phyloP scores from a whole-genome alignment of 2,888 invertebrate genomes.

The Shargacucullia verbasci region DNA sequence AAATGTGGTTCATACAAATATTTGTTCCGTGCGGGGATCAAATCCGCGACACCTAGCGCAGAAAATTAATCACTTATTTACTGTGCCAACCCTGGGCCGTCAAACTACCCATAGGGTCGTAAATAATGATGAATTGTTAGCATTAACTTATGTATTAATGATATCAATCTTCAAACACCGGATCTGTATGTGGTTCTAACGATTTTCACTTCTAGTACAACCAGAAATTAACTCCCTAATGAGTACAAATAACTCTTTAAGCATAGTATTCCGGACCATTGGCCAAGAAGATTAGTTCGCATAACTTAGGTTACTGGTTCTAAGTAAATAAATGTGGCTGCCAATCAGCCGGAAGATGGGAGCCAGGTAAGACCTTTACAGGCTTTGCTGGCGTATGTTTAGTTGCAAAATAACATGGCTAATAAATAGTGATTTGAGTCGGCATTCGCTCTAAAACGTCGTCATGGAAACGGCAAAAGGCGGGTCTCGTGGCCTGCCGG shows the following conservation, averaged over 20 bases:
- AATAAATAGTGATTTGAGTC: slow-evolving; percentile 82
- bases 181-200: no score
- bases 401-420: slow-evolving; percentile 70
- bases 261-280: slow-evolving; percentile 5
- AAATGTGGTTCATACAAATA: no score
- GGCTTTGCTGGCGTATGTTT: slow-evolving; percentile 54
- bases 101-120: no score
- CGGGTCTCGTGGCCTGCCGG: slow-evolving; percentile 68
- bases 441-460: slow-evolving; percentile 70
- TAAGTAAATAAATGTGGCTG: slow-evolving; percentile 38
- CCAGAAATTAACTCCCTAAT: no score
- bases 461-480: slow-evolving; percentile 76
- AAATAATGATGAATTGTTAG: no score
- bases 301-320: slow-evolving; percentile 35
- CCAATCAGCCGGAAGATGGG: slow-evolving; percentile 49
- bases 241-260: slow-evolving; percentile 10
- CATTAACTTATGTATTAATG: no score
- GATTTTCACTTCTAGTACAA: no score
- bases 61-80: no score
- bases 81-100: no score
- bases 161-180: no score
- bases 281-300: slow-evolving; percentile 35
- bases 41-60: no score
- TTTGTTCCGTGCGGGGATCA: no score
- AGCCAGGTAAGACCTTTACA: slow-evolving; percentile 44